phyloP scores from a whole-genome alignment of 2,797 vertebrate genomes.

The Lacerta viridis region DNA sequence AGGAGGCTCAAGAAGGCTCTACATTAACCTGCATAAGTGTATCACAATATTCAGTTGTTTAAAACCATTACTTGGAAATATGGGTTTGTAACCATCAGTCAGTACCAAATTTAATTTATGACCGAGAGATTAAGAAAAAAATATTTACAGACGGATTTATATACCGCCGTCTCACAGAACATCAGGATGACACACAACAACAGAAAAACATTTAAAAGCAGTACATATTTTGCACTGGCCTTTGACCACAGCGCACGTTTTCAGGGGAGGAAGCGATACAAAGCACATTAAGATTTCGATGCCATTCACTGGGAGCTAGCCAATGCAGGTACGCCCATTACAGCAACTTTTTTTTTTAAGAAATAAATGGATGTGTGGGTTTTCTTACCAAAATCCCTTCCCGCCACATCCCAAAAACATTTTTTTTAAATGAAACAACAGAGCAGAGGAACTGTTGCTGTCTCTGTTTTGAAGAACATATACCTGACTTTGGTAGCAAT shows the following conservation, averaged over 20 bases:
- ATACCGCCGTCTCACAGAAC: too few relatives aligned
- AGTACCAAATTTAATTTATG: neutral
- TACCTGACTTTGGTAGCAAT: neutral
- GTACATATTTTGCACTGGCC: neutral
- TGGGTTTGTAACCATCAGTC: conserved; percentile 13
- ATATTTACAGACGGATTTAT: too few relatives aligned
- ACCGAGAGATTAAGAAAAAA: too few relatives aligned
- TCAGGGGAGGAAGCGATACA: neutral
- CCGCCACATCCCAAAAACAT: neutral
- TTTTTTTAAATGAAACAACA: neutral
- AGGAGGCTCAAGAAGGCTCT: conserved; percentile 52
- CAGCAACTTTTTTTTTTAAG: neutral
- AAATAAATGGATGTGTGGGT: neutral
- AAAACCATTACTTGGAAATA: neutral
- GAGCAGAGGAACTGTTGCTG: neutral
- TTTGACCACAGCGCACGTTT: neutral
- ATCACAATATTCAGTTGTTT: neutral
- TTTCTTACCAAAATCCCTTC: neutral
- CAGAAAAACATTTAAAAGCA: too few relatives aligned
- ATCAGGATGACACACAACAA: too few relatives aligned
- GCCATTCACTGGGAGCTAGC: too few relatives aligned
- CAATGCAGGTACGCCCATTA: neutral
- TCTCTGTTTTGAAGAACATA: neutral
- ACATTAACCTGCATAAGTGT: neutral
- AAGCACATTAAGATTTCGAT: neutral